Evolutionary conservation across 1,140 invertebrate species (phyloP), one percentile per base, ranked within the genome.

Genomic region (Aricia agestis): DNA sequence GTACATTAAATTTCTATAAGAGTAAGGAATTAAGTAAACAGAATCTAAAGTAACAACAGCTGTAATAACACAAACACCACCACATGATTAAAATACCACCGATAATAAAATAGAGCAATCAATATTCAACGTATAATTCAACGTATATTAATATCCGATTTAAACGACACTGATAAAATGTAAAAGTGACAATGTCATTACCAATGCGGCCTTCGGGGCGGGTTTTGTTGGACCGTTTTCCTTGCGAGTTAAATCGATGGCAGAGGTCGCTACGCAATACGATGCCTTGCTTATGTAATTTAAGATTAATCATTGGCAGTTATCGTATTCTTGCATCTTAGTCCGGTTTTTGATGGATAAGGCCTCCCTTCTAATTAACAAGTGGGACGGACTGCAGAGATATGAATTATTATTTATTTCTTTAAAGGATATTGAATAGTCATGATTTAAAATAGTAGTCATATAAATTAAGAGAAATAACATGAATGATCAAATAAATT

Each of bases 241-340:
- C 72, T 63, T 67, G 52, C 58, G 52, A 45, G n/a, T 67, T 73
- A 67, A 63, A 63, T 25, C n/a, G 18, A 70, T 70, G 52, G 59
- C 65, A 59, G 42, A 73, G 72, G 72, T 73, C 72, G 66, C 67
- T 19, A 67, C 59, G 41, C 67, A 68, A 36, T 58, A 70, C 66
- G 36, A 31, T 25, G 59, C 68, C 63, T 61, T 73, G 66, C 18
- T 73, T 61, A 73, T 59, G 65, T 67, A 73, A 73, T 69, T 31
- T 63, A 42, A 67, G 63, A 66, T 67, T 66, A 70, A 66, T 69
- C 59, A 42, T 31, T 36, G 57, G 31, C 68, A 13, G 13, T 52
- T 52, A 52, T 52, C 45, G 45, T 52, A 52, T 52, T 52, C 45
- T 52, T 52, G 45, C 6, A 52, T 13, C 13, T 52, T 15, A 9